A percentile compares a stretch with the other conserved stretches of the same genome.
These are phyloP conservation scores for Cassiopea xamachana DNA, from an alignment of 30 jellyfish, hydroid and myxozoan species.

Conservation along the genomic window DNA sequence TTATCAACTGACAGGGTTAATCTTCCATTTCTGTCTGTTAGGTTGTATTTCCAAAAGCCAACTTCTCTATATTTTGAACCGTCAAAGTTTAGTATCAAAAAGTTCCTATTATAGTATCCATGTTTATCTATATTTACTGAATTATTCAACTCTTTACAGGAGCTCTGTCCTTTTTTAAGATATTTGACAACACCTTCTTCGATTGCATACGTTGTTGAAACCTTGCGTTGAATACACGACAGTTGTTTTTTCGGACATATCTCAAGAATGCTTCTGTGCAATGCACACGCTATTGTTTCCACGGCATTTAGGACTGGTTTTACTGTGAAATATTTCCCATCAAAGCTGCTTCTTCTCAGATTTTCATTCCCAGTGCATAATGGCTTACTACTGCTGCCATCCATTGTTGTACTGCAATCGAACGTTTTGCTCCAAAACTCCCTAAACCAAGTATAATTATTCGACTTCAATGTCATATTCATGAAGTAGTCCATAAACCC, in stretches of 20 bases:
- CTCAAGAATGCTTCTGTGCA: slow-evolving; percentile 22
- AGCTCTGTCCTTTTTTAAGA: slow-evolving; percentile 17
- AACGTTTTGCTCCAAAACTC: slow-evolving; percentile 82
- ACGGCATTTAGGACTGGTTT: slow-evolving; percentile 72
- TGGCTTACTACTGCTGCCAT: background rate
- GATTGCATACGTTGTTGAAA: background rate
- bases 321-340: slow-evolving; percentile 36
- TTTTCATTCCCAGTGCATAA: slow-evolving; percentile 65
- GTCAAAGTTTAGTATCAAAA: slow-evolving; percentile 18
- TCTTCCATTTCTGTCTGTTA: background rate
- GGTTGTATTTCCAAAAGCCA: slow-evolving; percentile 29
- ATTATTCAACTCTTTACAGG: slow-evolving; percentile 18
- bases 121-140: slow-evolving; percentile 25
- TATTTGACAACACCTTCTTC: slow-evolving; percentile 23
- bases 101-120: slow-evolving; percentile 23
- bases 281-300: slow-evolving; percentile 65
- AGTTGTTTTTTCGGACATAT: slow-evolving; percentile 11
- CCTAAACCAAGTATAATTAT: slow-evolving; percentile 62
- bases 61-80: slow-evolving; percentile 33
- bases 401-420: slow-evolving; percentile 41
- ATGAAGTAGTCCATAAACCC: slow-evolving; percentile 50
- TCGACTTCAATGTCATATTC: slow-evolving; percentile 38
- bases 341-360: background rate
- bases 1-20: background rate
- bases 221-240: slow-evolving; percentile 4